Percentiles rank a stretch among this genome's conserved stretches.
These are phyloP conservation scores for Ciona savignyi DNA, from an alignment of 23 tunicate genomes.

Conservation along the genomic window DNA sequence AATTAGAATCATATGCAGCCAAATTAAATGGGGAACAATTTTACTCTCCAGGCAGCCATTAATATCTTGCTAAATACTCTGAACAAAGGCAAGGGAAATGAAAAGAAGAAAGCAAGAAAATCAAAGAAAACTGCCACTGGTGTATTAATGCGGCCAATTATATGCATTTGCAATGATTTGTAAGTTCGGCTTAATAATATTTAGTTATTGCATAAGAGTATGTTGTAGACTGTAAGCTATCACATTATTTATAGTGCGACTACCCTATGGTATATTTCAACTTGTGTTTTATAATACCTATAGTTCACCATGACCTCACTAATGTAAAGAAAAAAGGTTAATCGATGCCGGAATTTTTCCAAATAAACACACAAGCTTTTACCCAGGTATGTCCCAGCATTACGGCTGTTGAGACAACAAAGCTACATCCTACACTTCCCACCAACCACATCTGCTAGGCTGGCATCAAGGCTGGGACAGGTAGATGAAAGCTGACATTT, in stretches of 20 bases:
- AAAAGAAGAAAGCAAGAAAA: conserved; percentile 28
- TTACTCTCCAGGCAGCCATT: conserved; percentile 68
- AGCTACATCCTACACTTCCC: conserved; percentile 83
- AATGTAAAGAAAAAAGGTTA: too few species aligned
- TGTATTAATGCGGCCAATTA: conserved; percentile 68
- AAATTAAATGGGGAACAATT: too few species aligned
- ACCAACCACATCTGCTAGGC: conserved; percentile 47
- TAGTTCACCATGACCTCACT: too few species aligned
- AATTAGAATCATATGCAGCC: too few species aligned
- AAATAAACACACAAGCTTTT: too few species aligned
- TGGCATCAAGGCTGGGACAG: conserved; percentile 63
- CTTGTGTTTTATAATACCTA: too few species aligned
- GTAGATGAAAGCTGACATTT: conserved; percentile 31
- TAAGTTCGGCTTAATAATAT: too few species aligned
- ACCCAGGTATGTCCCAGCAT: conserved; percentile 85
- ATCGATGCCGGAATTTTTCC: too few species aligned
- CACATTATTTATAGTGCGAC: too few species aligned
- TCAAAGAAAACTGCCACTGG: conserved; percentile 26
- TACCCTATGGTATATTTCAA: too few species aligned
- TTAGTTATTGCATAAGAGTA: too few species aligned
- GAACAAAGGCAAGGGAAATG: conserved; percentile 29
- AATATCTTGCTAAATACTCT: conserved; percentile 49
- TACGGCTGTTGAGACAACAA: conserved; percentile 84
- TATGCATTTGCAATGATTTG: conserved; percentile 98
- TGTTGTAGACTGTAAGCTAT: too few species aligned